Base-by-base conservation (phyloP, 2,113 vertebrate genomes). In the Lepus americanus region DNA sequence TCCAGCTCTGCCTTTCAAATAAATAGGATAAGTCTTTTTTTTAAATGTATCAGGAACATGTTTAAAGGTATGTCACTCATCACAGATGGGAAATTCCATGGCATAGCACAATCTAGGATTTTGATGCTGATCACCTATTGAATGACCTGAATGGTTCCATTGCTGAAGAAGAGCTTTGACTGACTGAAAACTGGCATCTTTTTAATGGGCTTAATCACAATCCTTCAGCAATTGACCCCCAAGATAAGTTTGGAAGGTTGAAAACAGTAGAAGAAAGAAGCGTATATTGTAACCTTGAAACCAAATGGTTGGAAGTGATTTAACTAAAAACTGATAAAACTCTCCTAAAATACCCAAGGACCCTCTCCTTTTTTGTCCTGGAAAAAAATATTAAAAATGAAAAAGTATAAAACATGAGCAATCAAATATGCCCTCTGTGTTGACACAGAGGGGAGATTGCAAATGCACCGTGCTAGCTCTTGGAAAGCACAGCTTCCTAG, bases 271-370 rank as follows among this genome's bases (percentile, higher is more conserved):
- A 31, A 74, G 9, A 90, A 84, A 74, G 31, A 84, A 76, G 23
- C 11, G 66, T 44, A 23, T 67, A 39, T 59, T 70, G 22, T 87
- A 92, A 78, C 69, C 77, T 85, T 79, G 89, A 92, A 92, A 88
- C 13, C 36, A 93, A 88, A 89, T 44, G 22, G 29, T 13, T 61
- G 11, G 33, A 72, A 49, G 64, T 61, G 19, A 86, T 49, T 39
- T 39, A 76, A 90, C n/a, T 59, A 33, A 88, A 77, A n/a, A 74
- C 31, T 44, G 25, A 80, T 74, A 80, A 94, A 81, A 72, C 10
- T n/a, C 76, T 92, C 82, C 80, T 72, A 83, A 94, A 90, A 92
- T 88, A 80, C 51, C 67, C 72, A 93, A 96, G n/a, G 83, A 76
- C 39, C 89, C 13, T 78, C 31, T 82, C 59, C 6, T 78, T 36